phyloP scores from a whole-genome alignment of 2,888 invertebrate species.

The Acanthosoma haemorrhoidale region DNA sequence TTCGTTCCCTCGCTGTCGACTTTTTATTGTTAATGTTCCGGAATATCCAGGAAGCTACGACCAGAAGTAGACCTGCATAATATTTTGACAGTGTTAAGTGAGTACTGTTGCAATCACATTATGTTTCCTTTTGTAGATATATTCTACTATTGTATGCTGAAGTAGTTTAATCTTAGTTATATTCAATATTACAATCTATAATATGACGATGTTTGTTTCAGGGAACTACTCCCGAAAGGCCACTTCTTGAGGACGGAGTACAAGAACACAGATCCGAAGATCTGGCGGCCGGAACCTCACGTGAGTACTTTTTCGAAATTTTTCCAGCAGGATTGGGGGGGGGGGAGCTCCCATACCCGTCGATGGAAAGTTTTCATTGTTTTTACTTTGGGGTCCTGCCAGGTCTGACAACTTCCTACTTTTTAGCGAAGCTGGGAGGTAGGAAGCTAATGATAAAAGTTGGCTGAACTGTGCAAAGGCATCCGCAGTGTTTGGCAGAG shows the following conservation, averaged over 20 bases:
- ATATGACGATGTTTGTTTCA: conserved; percentile 42
- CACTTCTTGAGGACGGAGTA: conserved; percentile 55
- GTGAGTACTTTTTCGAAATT: conserved; percentile 43
- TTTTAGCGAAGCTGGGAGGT: neutral
- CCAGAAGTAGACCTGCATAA: too few species aligned
- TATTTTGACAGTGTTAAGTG: too few species aligned
- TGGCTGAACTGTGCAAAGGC: neutral
- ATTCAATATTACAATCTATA: too few species aligned
- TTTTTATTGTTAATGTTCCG: too few species aligned
- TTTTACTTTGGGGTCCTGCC: neutral
- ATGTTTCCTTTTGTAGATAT: too few species aligned
- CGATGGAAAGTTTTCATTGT: neutral
- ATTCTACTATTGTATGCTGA: too few species aligned
- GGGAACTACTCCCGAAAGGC: conserved; percentile 62
- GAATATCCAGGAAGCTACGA: too few species aligned
- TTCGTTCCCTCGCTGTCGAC: too few species aligned
- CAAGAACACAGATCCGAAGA: conserved; percentile 48
- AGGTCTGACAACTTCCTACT: neutral
- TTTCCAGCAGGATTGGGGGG: neutral
- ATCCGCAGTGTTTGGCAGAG: neutral
- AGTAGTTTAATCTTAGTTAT: too few species aligned
- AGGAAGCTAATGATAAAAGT: conserved; percentile 5
- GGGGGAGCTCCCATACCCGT: neutral
- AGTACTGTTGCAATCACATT: too few species aligned
- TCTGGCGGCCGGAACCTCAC: conserved; percentile 48